phyloP scores from a whole-genome alignment of 2,797 vertebrate genomes.

The Mionectes olivaceus region DNA sequence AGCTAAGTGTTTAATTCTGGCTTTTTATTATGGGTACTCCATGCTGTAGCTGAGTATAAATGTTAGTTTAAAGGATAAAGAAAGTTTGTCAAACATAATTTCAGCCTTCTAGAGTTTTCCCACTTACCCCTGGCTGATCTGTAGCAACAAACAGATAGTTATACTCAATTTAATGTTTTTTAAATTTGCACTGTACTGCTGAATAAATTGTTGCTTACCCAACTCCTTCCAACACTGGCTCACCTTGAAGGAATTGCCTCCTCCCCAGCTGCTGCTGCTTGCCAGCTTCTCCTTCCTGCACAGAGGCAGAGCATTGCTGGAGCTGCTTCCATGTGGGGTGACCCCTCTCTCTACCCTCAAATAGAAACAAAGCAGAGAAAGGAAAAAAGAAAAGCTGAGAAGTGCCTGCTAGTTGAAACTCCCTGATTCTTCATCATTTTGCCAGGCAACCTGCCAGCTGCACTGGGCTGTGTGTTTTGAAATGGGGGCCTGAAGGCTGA shows the following conservation, averaged over 20 bases:
- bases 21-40: neutral
- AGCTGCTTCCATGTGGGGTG: rapidly evolving
- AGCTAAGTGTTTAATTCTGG: neutral
- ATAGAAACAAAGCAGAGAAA: neutral
- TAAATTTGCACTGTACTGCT: neutral
- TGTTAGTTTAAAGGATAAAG: neutral
- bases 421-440: neutral
- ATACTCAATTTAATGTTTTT: neutral
- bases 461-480: rapidly evolving
- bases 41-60: neutral
- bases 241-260: neutral
- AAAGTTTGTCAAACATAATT: neutral
- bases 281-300: neutral
- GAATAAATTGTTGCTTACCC: neutral
- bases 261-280: neutral
- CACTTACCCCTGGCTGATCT: neutral
- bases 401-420: neutral
- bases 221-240: neutral
- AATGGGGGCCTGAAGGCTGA: neutral
- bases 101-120: neutral
- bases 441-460: neutral
- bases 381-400: neutral
- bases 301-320: neutral
- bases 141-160: neutral
- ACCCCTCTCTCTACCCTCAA: neutral